Conservation (phyloP, 2,888 invertebrate species). For the Ophion ventricosus region DNA sequence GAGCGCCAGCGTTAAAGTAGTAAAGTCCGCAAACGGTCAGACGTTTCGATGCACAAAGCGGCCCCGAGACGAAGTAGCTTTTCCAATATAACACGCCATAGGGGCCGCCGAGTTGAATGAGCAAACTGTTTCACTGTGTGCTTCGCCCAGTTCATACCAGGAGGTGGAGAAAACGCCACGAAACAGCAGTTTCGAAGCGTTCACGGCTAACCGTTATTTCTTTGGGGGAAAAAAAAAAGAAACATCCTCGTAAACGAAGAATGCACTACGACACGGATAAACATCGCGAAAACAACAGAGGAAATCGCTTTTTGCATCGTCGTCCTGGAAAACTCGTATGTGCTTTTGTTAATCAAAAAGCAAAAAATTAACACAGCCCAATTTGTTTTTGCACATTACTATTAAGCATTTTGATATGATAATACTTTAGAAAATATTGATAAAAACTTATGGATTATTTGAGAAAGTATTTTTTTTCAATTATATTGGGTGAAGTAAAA, state of each 20-base stretch:
- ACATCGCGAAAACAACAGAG: neutral
- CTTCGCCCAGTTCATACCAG: constrained; percentile 16
- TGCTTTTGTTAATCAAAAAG: neutral
- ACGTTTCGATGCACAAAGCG: constrained; percentile 11
- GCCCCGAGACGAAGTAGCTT: constrained; percentile 29
- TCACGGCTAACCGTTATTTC: constrained; percentile 39
- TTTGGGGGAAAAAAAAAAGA: constrained; percentile 16
- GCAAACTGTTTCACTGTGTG: constrained; percentile 42
- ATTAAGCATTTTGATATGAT: neutral
- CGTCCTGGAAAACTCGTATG: neutral
- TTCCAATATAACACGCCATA: constrained; percentile 36
- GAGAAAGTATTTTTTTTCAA: no score
- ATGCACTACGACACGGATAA: neutral
- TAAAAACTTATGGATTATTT: neutral
- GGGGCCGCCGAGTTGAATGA: constrained; percentile 45
- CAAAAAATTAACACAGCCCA: neutral
- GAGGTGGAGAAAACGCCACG: constrained; percentile 20
- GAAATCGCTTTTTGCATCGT: neutral
- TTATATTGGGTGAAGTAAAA: no score
- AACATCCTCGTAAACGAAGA: neutral
- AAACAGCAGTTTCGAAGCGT: constrained; percentile 30
- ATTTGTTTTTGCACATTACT: neutral
- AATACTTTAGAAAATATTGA: neutral
- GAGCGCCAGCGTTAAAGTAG: constrained; percentile 33
- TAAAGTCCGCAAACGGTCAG: constrained; percentile 52